Percentiles rank a stretch among this genome's conserved stretches.
Conservation (phyloP, 1,140 invertebrate species). For the Drosophila lowei region DNA sequence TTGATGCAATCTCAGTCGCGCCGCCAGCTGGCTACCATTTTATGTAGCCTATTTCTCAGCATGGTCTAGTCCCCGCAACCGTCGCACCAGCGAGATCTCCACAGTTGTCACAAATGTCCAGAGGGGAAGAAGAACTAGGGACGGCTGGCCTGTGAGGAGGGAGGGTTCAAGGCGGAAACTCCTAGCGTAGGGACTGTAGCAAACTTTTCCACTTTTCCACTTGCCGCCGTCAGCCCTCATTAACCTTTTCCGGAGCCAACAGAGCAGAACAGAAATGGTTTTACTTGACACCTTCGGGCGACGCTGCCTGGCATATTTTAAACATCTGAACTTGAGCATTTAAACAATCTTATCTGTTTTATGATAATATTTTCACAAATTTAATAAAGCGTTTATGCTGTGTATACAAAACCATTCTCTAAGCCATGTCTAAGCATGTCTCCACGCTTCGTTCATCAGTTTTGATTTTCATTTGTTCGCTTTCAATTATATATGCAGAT, state of each 20-base stretch:
- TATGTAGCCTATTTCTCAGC: too few species aligned
- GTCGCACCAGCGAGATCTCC: not conserved
- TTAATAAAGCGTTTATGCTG: not conserved
- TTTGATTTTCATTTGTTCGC: constrained; percentile 48
- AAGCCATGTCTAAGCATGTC: too few species aligned
- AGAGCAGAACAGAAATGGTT: constrained; percentile 1
- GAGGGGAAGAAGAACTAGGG: not conserved
- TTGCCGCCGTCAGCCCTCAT: constrained; percentile 51
- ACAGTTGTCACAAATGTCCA: constrained; percentile 8
- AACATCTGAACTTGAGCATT: not conserved
- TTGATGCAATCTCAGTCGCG: too few species aligned
- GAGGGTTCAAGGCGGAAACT: not conserved
- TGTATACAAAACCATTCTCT: too few species aligned
- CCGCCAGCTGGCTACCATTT: too few species aligned
- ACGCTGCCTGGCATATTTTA: not conserved
- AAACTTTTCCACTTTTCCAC: constrained; percentile 28
- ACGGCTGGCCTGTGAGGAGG: too few species aligned
- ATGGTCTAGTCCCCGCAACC: too few species aligned
- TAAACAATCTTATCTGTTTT: constrained; percentile 1
- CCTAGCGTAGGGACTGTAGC: not conserved
- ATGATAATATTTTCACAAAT: too few species aligned
- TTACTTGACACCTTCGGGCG: not conserved
- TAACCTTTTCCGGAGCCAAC: constrained; percentile 38
- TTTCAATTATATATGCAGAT: constrained; percentile 64
- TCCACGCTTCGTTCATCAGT: not conserved